These are phyloP conservation scores for Loripinus fragilis DNA, from an alignment of 2,888 invertebrate species.

Conservation along the genomic window DNA sequence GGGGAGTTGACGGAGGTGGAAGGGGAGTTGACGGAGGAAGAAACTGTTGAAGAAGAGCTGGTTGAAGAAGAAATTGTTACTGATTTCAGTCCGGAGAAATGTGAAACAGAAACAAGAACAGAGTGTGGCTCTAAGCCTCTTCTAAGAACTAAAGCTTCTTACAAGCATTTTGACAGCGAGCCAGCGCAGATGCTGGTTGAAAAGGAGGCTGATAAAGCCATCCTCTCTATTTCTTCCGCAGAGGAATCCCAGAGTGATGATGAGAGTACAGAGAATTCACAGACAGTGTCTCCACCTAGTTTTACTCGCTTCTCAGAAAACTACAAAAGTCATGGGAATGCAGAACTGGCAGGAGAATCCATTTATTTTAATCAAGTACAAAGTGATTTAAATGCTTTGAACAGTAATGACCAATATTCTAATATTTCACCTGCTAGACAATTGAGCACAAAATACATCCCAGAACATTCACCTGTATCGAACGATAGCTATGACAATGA, in stretches of 20 bases:
- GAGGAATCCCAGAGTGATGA: conserved; percentile 49
- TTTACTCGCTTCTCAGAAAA: conserved; percentile 4
- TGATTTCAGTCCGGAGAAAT: background rate
- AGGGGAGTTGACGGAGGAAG: background rate
- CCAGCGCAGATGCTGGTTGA: background rate
- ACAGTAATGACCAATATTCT: background rate
- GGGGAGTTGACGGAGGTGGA: too few relatives aligned
- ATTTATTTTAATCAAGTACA: conserved; percentile 32
- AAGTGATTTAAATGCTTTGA: background rate
- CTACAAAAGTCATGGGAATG: conserved; percentile 29
- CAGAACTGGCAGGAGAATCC: conserved; percentile 48
- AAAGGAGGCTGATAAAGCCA: conserved; percentile 47
- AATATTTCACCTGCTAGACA: background rate
- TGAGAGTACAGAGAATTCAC: conserved; percentile 16
- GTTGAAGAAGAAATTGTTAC: conserved; percentile 69
- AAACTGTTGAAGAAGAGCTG: conserved; percentile 22
- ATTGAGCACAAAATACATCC: conserved; percentile 21
- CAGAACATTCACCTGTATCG: conserved; percentile 43
- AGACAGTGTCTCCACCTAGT: background rate
- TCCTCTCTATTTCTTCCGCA: conserved; percentile 42
- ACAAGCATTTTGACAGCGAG: conserved; percentile 12
- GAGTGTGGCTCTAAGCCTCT: background rate
- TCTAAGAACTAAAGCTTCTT: conserved; percentile 7
- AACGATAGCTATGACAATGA: conserved; percentile 32
- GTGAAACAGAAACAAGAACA: background rate